Percentiles rank a stretch among this genome's conserved stretches.
These are phyloP conservation scores for Drosophila simulans DNA, from an alignment of 1,140 invertebrate genomes.

Conservation along the genomic window DNA sequence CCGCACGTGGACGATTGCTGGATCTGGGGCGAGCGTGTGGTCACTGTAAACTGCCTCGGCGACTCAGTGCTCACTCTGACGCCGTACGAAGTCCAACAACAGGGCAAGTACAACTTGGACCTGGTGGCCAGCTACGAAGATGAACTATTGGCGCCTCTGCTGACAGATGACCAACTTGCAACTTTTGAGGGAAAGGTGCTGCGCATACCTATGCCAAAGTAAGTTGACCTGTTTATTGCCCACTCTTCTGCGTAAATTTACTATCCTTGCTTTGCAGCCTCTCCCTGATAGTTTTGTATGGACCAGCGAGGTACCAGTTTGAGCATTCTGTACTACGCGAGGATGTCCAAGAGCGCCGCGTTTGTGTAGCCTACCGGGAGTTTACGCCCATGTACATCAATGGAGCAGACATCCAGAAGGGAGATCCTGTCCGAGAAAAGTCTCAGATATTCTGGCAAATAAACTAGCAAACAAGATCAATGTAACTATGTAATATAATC, in stretches of 20 bases:
- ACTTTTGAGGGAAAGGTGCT: conserved; percentile 86
- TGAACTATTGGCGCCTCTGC: conserved; percentile 65
- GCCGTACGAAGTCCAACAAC: conserved; percentile 85
- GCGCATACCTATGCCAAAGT: conserved; percentile 92
- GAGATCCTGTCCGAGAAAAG: conserved; percentile 87
- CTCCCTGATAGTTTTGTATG: conserved; percentile 94
- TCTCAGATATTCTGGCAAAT: conserved; percentile 87
- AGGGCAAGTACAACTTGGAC: conserved; percentile 89
- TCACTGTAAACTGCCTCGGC: conserved; percentile 95
- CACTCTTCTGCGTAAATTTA: not conserved
- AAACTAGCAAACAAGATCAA: conserved; percentile 4
- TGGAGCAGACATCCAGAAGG: conserved; percentile 86
- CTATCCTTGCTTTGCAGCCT: conserved; percentile 73
- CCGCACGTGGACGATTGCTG: conserved; percentile 99
- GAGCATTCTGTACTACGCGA: conserved; percentile 94
- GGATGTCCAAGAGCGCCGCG: conserved; percentile 91
- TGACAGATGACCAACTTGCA: conserved; percentile 49
- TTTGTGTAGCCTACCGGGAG: conserved; percentile 97
- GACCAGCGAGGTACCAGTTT: conserved; percentile 94
- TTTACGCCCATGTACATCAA: conserved; percentile 93
- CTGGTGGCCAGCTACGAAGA: conserved; percentile 83
- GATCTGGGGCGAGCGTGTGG: conserved; percentile 99
- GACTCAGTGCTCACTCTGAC: conserved; percentile 95
- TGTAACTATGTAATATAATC: not conserved
- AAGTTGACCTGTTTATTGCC: conserved; percentile 3